Conservation (phyloP, 1,140 invertebrate genomes). For the Drosophila biarmipes region DNA sequence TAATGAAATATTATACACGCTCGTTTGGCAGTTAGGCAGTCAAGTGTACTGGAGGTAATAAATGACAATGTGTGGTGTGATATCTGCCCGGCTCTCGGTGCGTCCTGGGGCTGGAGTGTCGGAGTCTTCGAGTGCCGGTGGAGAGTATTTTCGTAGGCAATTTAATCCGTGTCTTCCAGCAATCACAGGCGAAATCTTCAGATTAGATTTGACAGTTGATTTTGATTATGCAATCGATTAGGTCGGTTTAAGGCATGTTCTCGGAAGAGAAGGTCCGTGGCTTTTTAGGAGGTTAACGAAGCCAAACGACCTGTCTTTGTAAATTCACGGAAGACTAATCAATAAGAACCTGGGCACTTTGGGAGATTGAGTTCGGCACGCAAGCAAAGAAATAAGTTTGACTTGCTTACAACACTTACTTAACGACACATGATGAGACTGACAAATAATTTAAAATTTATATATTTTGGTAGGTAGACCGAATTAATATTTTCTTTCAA, state of each 20-base stretch:
- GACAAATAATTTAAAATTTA: too few species aligned
- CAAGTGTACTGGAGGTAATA: conserved; percentile 78
- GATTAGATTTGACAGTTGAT: conserved; percentile 34
- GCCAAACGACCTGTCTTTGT: not conserved
- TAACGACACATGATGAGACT: too few species aligned
- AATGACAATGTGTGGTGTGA: conserved; percentile 68
- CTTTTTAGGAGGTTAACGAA: not conserved
- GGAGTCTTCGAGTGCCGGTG: conserved; percentile 1
- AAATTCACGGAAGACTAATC: not conserved
- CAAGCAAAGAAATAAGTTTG: not conserved
- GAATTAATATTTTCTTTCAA: too few species aligned
- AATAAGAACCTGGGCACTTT: not conserved
- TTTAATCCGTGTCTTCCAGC: conserved; percentile 25
- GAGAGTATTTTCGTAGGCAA: conserved; percentile 14
- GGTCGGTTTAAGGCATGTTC: conserved; percentile 5
- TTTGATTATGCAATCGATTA: conserved; percentile 46
- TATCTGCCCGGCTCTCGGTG: conserved; percentile 16
- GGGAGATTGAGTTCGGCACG: not conserved
- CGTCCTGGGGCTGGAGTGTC: not conserved
- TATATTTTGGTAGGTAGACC: too few species aligned
- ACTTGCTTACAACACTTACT: too few species aligned
- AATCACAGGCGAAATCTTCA: conserved; percentile 24
- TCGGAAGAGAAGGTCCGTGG: not conserved
- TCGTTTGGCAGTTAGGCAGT: conserved; percentile 76
- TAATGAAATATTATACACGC: conserved; percentile 81